Evolutionary conservation across 2,113 vertebrate species (phyloP).

Genomic region (Periophthalmus modestus): DNA sequence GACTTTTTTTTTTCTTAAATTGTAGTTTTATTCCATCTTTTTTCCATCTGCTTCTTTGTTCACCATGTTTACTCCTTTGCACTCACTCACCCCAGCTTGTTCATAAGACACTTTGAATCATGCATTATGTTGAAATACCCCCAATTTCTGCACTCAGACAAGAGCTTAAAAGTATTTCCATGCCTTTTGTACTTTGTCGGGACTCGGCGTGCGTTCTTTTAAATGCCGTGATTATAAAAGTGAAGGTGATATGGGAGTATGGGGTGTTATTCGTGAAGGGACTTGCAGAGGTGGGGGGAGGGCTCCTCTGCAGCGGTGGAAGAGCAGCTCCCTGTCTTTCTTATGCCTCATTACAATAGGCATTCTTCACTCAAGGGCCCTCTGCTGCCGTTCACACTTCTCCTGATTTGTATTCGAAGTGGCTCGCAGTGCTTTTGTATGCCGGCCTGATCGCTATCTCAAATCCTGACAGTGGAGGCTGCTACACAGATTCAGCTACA

Average conservation of each 20-base stretch:
- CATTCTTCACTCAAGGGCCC: conserved; percentile 63
- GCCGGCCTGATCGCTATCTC: conserved; percentile 50
- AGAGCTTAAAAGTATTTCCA: conserved; percentile 51
- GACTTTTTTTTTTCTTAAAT: too few relatives aligned
- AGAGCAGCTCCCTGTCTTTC: conserved; percentile 68
- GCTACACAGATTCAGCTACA: conserved; percentile 47
- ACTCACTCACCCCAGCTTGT: background rate
- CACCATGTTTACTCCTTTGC: background rate
- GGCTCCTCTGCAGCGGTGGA: conserved; percentile 39
- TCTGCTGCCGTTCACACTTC: conserved; percentile 66
- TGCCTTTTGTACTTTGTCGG: conserved; percentile 31
- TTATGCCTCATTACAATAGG: conserved; percentile 71
- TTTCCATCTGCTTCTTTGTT: too few relatives aligned
- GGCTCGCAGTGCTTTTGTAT: conserved; percentile 67
- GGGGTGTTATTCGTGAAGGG: conserved; percentile 50
- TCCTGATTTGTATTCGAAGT: conserved; percentile 75
- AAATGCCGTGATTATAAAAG: conserved; percentile 26
- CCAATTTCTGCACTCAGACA: conserved; percentile 49
- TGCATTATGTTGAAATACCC: conserved; percentile 9
- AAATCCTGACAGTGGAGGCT: conserved; percentile 46
- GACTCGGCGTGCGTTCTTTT: conserved; percentile 44
- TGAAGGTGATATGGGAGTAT: conserved; percentile 55
- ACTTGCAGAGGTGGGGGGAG: conserved; percentile 54
- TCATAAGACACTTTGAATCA: background rate
- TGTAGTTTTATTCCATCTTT: too few relatives aligned